Evolutionary conservation across 2,888 invertebrate species (phyloP).

Genomic region (Phasia obesa): DNA sequence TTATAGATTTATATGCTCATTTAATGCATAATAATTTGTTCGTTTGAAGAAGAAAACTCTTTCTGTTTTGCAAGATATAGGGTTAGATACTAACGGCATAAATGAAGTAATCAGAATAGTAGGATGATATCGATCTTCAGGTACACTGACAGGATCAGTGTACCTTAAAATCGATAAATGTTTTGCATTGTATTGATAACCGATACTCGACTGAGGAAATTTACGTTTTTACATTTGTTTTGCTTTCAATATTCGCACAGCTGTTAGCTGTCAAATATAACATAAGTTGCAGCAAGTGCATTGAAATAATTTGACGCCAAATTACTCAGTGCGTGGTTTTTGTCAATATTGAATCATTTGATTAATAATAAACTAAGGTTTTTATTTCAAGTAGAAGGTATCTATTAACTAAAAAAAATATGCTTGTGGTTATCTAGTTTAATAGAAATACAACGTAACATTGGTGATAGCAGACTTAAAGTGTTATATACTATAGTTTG

Average conservation of each 20-base stretch:
- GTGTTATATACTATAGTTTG: conserved; percentile 20
- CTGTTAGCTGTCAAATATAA: conserved; percentile 7
- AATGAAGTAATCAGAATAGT: too few relatives aligned
- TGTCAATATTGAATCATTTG: conserved; percentile 17
- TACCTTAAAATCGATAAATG: not conserved
- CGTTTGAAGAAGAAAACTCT: too few relatives aligned
- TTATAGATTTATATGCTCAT: too few relatives aligned
- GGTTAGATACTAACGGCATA: too few relatives aligned
- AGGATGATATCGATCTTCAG: too few relatives aligned
- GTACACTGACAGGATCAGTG: too few relatives aligned
- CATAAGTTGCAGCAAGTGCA: conserved; percentile 8
- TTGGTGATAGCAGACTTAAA: conserved; percentile 3
- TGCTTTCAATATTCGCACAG: conserved; percentile 26
- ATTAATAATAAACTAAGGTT: conserved; percentile 17
- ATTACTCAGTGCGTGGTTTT: conserved; percentile 14
- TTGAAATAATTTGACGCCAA: conserved; percentile 24
- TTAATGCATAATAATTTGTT: too few relatives aligned
- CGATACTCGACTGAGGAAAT: conserved; percentile 17
- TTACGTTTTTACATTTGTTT: conserved; percentile 27
- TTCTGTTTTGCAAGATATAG: too few relatives aligned
- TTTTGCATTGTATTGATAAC: conserved; percentile 9
- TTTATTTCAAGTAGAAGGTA: not conserved
- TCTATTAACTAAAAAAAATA: conserved; percentile 1
- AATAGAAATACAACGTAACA: conserved; percentile 15
- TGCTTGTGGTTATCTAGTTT: conserved; percentile 4